These are phyloP conservation scores for Physeter macrocephalus DNA, from an alignment of 2,113 vertebrate species.

Conservation along the genomic window DNA sequence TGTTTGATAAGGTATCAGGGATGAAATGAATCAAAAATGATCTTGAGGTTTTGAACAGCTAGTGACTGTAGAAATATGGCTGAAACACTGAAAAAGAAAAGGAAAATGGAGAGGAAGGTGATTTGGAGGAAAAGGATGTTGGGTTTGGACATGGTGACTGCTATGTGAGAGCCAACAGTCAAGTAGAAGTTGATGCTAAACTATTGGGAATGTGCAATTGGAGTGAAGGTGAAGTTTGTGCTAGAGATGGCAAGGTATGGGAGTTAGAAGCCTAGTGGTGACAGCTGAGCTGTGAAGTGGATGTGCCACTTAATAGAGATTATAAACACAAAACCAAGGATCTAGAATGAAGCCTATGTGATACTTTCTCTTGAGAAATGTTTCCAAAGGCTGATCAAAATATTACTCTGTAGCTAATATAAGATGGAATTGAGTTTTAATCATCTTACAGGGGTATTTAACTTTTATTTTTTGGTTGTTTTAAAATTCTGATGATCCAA, in stretches of 20 bases:
- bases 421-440: neutral
- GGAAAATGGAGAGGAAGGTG: neutral
- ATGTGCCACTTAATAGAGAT: neutral
- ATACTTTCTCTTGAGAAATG: neutral
- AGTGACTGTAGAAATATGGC: neutral
- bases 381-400: neutral
- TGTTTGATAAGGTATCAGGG: slow-evolving; percentile 30
- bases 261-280: neutral
- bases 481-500: neutral
- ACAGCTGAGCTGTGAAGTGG: neutral
- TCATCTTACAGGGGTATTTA: neutral
- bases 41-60: slow-evolving; percentile 32
- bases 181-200: neutral
- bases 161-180: neutral
- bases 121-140: neutral
- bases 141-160: neutral
- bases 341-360: neutral
- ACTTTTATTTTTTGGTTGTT: neutral
- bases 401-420: neutral
- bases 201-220: neutral
- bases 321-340: neutral
- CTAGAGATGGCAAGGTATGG: neutral
- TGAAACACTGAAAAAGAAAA: neutral
- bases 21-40: slow-evolving; percentile 15
- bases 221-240: neutral